Conservation (phyloP, 2,888 invertebrate species). For the Aspidiotus rigidus region DNA sequence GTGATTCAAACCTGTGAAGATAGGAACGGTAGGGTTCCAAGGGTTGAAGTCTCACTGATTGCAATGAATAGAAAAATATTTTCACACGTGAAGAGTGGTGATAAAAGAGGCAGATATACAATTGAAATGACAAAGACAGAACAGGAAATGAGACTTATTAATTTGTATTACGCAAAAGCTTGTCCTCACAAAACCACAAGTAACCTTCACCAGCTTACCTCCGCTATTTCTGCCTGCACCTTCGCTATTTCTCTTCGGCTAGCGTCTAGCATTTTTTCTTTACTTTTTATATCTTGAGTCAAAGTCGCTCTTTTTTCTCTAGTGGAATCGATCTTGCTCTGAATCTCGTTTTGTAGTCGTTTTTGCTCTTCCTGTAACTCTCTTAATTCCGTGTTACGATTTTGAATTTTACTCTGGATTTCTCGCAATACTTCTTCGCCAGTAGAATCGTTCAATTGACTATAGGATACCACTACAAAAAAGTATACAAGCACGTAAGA, state of each 20-base stretch:
- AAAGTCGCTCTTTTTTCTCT: conserved; percentile 52
- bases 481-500: not conserved
- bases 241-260: conserved; percentile 51
- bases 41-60: no score
- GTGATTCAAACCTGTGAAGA: conserved; percentile 4
- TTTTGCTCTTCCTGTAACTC: conserved; percentile 42
- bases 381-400: conserved; percentile 42
- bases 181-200: no score
- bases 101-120: no score
- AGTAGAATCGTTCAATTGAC: conserved; percentile 27
- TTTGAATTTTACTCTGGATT: conserved; percentile 38
- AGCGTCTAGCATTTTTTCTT: conserved; percentile 49
- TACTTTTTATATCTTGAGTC: conserved; percentile 57
- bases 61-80: no score
- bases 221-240: conserved; percentile 51
- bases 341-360: conserved; percentile 48
- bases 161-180: no score
- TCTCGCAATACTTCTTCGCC: conserved; percentile 38
- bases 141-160: no score
- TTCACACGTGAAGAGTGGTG: no score
- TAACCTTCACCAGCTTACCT: conserved; percentile 46
- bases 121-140: no score
- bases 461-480: conserved; percentile 27
- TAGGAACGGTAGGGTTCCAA: conserved; percentile 15
- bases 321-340: conserved; percentile 49